A percentile compares a stretch with the other conserved stretches of the same genome.
These are phyloP conservation scores for Collichthys lucidus DNA, from an alignment of 2,113 vertebrate genomes.

Conservation along the genomic window DNA sequence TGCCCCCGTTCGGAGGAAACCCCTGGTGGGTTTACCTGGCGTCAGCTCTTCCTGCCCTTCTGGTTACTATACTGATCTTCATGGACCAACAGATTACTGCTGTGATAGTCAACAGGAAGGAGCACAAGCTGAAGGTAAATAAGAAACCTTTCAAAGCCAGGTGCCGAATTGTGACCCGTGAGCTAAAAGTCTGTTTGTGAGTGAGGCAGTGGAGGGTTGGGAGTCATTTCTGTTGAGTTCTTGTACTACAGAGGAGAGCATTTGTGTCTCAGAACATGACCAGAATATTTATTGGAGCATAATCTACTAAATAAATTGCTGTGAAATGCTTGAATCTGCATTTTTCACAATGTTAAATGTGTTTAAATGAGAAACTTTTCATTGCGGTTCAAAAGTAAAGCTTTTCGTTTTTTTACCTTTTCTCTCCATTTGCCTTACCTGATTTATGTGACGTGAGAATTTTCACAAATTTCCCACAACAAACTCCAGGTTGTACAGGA, in stretches of 20 bases:
- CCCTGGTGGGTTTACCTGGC: conserved; percentile 98
- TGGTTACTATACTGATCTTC: conserved; percentile 98
- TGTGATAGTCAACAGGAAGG: conserved; percentile 98
- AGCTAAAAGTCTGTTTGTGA: background rate
- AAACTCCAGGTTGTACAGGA: conserved; percentile 14
- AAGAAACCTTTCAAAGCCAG: background rate
- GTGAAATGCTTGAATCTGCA: background rate
- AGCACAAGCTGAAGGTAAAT: conserved; percentile 95
- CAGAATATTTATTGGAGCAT: background rate
- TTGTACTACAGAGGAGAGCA: background rate
- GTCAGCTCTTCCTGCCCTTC: conserved; percentile 91
- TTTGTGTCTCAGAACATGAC: background rate
- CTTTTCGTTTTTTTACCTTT: background rate
- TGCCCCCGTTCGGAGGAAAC: conserved; percentile 95
- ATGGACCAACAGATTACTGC: conserved; percentile 99
- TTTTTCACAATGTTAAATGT: background rate
- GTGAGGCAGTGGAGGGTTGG: background rate
- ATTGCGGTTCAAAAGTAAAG: background rate
- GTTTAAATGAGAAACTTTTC: background rate
- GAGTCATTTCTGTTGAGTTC: background rate
- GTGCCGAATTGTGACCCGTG: background rate
- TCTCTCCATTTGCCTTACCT: background rate
- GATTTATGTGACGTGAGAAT: background rate
- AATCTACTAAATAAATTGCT: background rate
- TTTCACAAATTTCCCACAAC: conserved; percentile 12